Evolutionary conservation across 2,113 vertebrate species (phyloP).

Genomic region (Sylvia atricapilla): DNA sequence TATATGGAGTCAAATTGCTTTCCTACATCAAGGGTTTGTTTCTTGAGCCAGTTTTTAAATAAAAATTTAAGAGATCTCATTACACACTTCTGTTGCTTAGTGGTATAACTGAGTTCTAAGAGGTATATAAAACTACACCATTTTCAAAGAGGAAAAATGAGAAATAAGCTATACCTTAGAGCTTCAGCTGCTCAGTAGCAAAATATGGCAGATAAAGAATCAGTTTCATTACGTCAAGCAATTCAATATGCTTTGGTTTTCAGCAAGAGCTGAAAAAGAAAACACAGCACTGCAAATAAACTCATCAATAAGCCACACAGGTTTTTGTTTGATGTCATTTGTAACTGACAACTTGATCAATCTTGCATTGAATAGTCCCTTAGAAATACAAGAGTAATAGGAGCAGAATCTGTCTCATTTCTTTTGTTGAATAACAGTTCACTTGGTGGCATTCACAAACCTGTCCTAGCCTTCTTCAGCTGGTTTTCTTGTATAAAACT

Average conservation of each 20-base stretch:
- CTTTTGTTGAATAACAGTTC: conserved; percentile 14
- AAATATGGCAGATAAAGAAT: conserved; percentile 8
- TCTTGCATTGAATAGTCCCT: conserved; percentile 38
- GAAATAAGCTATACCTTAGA: not conserved
- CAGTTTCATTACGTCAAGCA: not conserved
- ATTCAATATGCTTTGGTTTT: conserved; percentile 9
- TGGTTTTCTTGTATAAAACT: conserved; percentile 5
- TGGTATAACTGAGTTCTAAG: not conserved
- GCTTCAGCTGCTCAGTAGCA: not conserved
- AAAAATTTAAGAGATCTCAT: not conserved
- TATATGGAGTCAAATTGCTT: not conserved
- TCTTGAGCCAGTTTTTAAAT: not conserved
- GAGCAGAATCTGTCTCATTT: conserved; percentile 30
- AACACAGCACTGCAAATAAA: conserved; percentile 25
- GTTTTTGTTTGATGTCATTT: conserved; percentile 59
- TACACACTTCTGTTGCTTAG: not conserved
- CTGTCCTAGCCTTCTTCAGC: not conserved
- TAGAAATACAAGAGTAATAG: conserved; percentile 40
- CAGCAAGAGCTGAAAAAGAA: not conserved
- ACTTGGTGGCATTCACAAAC: conserved; percentile 14
- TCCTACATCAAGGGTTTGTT: not conserved
- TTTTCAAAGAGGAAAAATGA: not conserved
- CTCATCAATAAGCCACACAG: conserved; percentile 41
- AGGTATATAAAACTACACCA: not conserved
- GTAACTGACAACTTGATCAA: conserved; percentile 59